Percentiles rank a stretch among this genome's conserved stretches.
Conservation (phyloP, 2,888 invertebrate genomes). For the Ornithoptera priamus region DNA sequence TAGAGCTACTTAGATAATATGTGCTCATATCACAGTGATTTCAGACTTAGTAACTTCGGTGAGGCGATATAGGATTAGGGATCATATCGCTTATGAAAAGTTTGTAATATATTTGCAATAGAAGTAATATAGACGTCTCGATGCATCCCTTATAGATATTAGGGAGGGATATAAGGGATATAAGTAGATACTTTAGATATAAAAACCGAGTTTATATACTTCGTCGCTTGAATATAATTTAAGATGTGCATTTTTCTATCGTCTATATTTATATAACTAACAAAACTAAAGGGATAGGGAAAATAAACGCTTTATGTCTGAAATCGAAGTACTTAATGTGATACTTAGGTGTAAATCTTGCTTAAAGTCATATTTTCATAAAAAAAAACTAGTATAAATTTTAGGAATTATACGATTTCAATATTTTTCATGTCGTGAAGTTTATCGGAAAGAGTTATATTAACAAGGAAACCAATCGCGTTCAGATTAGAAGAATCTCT, state of each 20-base stretch:
- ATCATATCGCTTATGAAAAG: background rate
- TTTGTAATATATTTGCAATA: background rate
- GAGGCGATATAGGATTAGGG: background rate
- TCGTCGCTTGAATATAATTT: background rate
- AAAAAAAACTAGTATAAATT: too few species aligned
- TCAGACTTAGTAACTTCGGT: background rate
- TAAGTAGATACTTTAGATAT: background rate
- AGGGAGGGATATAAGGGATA: too few species aligned
- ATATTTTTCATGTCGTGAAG: too few species aligned
- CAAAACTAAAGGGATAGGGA: too few species aligned
- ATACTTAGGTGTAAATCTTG: too few species aligned
- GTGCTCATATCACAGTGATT: background rate
- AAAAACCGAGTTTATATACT: background rate
- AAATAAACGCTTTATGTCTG: too few species aligned
- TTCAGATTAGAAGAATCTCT: too few species aligned
- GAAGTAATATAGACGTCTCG: constrained; percentile 16
- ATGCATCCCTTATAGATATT: constrained; percentile 5
- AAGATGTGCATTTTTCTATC: background rate
- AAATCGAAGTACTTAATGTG: too few species aligned
- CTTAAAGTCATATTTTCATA: too few species aligned
- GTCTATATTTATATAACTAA: background rate
- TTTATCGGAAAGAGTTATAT: too few species aligned
- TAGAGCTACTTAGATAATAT: background rate
- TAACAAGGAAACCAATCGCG: too few species aligned
- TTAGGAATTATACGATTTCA: too few species aligned